Percentiles rank a stretch among this genome's conserved stretches.
Evolutionary conservation across 2,888 invertebrate genomes (phyloP).

Genomic region (Ormyrus pomaceus): DNA sequence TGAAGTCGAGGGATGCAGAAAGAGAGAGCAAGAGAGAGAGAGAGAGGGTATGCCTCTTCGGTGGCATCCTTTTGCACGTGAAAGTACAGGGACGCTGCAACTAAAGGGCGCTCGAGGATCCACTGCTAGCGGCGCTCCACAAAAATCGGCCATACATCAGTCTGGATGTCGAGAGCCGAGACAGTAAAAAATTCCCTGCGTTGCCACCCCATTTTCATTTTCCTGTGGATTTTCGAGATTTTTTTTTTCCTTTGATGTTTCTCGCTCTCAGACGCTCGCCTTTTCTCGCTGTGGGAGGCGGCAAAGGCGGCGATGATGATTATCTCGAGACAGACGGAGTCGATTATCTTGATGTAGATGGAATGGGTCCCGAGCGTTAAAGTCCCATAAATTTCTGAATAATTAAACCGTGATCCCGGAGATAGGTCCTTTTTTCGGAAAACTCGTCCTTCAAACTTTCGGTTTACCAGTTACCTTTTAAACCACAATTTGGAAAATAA

Average conservation of each 20-base stretch:
- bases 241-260: constrained; percentile 42
- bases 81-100: constrained; percentile 53
- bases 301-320: constrained; percentile 38
- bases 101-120: not conserved
- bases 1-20: constrained; percentile 47
- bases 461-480: not conserved
- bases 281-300: not conserved
- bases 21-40: constrained; percentile 20
- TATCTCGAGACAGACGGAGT: constrained; percentile 51
- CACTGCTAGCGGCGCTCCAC: constrained; percentile 31
- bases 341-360: constrained; percentile 57
- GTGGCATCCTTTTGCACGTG: constrained; percentile 55
- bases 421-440: constrained; percentile 43
- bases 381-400: constrained; percentile 44
- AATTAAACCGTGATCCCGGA: constrained; percentile 51
- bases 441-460: not conserved
- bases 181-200: not conserved
- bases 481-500: constrained; percentile 15
- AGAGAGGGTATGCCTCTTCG: constrained; percentile 52
- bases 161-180: not conserved
- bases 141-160: constrained; percentile 54
- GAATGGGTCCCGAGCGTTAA: constrained; percentile 26
- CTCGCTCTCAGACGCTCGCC: not conserved
- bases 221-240: constrained; percentile 38
- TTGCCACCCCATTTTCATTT: constrained; percentile 43